Conservation (phyloP, 2,888 invertebrate species). For the Theretra japonica region DNA sequence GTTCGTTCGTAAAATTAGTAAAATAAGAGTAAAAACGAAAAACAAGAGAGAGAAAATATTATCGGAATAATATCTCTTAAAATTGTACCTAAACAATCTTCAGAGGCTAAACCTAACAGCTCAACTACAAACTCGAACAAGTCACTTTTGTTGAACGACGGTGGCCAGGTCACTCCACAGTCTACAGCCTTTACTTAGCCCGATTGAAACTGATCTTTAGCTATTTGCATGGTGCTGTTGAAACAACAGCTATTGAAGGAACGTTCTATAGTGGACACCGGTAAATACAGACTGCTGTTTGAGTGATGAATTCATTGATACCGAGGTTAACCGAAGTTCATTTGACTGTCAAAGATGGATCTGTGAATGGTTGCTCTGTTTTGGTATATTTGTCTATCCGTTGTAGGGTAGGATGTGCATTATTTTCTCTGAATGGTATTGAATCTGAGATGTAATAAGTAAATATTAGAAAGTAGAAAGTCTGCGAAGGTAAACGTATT, state of each 20-base stretch:
- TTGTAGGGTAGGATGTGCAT: not conserved
- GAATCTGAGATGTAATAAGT: too few relatives aligned
- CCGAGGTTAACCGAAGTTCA: not conserved
- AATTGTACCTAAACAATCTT: too few relatives aligned
- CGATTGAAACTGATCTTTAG: slow-evolving; percentile 2
- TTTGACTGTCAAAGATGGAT: not conserved
- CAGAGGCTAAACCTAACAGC: not conserved
- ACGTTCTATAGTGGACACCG: not conserved
- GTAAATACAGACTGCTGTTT: not conserved
- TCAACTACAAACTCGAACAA: not conserved
- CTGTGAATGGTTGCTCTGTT: not conserved
- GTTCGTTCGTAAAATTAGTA: too few relatives aligned
- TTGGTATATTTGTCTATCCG: not conserved
- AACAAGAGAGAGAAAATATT: too few relatives aligned
- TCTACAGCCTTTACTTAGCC: slow-evolving; percentile 12
- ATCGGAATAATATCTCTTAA: too few relatives aligned
- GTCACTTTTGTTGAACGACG: too few relatives aligned
- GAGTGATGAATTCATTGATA: not conserved
- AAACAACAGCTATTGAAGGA: not conserved
- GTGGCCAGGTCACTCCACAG: not conserved
- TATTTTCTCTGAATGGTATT: too few relatives aligned
- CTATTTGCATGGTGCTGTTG: not conserved
- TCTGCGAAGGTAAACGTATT: too few relatives aligned
- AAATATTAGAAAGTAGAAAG: not conserved
- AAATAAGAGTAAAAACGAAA: too few relatives aligned